Conservation (phyloP, 2,888 invertebrate species). For the Mimumesa dahlbomi region DNA sequence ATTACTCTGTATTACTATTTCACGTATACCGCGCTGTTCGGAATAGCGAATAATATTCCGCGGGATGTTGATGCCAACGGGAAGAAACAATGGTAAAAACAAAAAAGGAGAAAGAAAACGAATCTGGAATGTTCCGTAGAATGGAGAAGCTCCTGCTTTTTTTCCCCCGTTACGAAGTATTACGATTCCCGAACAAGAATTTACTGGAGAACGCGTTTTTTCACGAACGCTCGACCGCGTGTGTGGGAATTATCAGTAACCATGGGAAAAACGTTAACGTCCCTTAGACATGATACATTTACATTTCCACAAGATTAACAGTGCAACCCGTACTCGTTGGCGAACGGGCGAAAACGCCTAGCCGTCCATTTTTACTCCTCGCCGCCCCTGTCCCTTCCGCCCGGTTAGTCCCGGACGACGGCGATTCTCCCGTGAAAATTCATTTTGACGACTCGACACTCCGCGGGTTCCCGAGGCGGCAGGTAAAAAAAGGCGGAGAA, state of each 20-base stretch:
- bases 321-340: constrained; percentile 31
- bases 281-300: constrained; percentile 34
- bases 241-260: background rate
- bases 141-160: too few species aligned
- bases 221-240: background rate
- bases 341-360: constrained; percentile 6
- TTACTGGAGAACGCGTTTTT: too few species aligned
- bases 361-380: background rate
- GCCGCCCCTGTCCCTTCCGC: background rate
- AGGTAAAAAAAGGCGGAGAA: background rate
- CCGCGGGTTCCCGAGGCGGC: background rate
- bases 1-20: too few species aligned
- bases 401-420: background rate
- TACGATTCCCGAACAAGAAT: too few species aligned
- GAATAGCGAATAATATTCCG: too few species aligned
- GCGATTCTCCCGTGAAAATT: constrained; percentile 24
- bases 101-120: too few species aligned
- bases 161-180: too few species aligned
- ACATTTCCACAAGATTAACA: constrained; percentile 42
- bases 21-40: too few species aligned
- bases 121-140: too few species aligned
- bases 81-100: too few species aligned
- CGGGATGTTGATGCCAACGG: too few species aligned
- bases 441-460: constrained; percentile 41
- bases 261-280: constrained; percentile 26